Conservation (phyloP, 2,888 invertebrate genomes). For the Drosophila koepferae region DNA sequence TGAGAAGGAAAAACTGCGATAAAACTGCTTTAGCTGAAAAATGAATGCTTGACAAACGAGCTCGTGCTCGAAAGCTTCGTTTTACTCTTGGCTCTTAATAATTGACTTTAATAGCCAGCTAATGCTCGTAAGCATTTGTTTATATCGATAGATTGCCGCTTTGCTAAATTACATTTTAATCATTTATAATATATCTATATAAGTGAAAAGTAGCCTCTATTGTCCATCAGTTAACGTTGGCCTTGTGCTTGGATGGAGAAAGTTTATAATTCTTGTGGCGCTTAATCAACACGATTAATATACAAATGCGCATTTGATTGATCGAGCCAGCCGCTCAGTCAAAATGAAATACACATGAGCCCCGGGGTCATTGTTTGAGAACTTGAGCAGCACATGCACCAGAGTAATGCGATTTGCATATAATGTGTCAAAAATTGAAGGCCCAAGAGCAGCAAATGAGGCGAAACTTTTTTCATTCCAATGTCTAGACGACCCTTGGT, state of each 20-base stretch:
- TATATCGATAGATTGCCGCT: slow-evolving; percentile 10
- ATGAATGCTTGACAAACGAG: background rate
- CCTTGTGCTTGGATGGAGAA: slow-evolving; percentile 14
- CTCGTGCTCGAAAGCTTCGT: background rate
- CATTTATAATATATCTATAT: background rate
- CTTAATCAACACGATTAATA: slow-evolving; percentile 67
- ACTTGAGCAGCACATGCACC: slow-evolving; percentile 10
- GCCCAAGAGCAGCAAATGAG: background rate
- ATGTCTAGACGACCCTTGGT: slow-evolving; percentile 45
- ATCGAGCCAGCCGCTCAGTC: slow-evolving; percentile 44
- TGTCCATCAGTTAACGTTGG: slow-evolving; percentile 10
- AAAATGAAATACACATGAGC: slow-evolving; percentile 23
- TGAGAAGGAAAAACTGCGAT: too few relatives aligned
- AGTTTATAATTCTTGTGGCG: slow-evolving; percentile 39
- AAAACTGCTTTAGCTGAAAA: background rate
- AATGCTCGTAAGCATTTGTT: slow-evolving; percentile 18
- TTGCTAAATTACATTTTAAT: slow-evolving; percentile 28
- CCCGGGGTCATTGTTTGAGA: slow-evolving; percentile 16
- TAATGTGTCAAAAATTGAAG: slow-evolving; percentile 26
- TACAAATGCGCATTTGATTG: slow-evolving; percentile 67
- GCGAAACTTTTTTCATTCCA: slow-evolving; percentile 6
- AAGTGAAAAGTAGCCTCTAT: slow-evolving; percentile 24
- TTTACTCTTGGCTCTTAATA: slow-evolving; percentile 10
- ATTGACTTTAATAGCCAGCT: slow-evolving; percentile 35
- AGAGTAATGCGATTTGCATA: slow-evolving; percentile 59